Base-by-base conservation (phyloP, 1,140 invertebrate species). In the Nasonia giraulti region DNA sequence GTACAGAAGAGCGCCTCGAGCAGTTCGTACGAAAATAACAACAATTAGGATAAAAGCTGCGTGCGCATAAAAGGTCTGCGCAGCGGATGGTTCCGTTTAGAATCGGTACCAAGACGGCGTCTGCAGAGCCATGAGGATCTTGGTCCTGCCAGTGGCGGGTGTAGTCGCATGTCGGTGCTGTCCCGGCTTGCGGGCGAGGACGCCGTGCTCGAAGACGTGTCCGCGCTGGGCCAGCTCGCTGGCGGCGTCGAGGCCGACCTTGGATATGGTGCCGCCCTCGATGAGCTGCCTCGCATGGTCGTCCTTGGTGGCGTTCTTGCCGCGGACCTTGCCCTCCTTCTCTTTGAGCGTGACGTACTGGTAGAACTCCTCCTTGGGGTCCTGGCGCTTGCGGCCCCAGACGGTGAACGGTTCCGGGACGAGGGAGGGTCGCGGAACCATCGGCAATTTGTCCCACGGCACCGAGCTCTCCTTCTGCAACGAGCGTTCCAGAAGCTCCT, bases 381-480 rank as follows among this genome's bases (percentile, higher is more conserved):
- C 90, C 82, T 92, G 88, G 75, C 88, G 91, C 88, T 94, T 93
- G 68, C 94, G 94, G 37, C 96, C 96, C 94, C 96, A 97, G 78
- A 96, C 96, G 85, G 96, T 97, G 91, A 97, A 95, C 69, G 96
- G 96, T 91, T 96, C 96, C 77, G 96, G 95, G 85, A 97, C 95
- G 90, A 97, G 94, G 88, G 96, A 96, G 86, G 97, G 96, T 86
- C 97, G 94, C 85, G 97, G 96, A 87, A 97, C 96, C 91, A 95
- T 95, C 87, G 97, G 96, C 89, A 96, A 96, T 94, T 96, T 96
- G 92, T 97, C 96, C 96, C 96, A 97, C 87, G 96, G 96, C 87
- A 97, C 96, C 91, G 94, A 89, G 86, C 93, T 74, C 50, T 94
- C 94, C 94, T 95, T 96, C 96, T 97, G 96, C 91, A 96, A 96